Percentiles rank a stretch among this genome's conserved stretches.
Conservation (phyloP, 2,797 vertebrate species). For the Bryconaethiops microstoma region DNA sequence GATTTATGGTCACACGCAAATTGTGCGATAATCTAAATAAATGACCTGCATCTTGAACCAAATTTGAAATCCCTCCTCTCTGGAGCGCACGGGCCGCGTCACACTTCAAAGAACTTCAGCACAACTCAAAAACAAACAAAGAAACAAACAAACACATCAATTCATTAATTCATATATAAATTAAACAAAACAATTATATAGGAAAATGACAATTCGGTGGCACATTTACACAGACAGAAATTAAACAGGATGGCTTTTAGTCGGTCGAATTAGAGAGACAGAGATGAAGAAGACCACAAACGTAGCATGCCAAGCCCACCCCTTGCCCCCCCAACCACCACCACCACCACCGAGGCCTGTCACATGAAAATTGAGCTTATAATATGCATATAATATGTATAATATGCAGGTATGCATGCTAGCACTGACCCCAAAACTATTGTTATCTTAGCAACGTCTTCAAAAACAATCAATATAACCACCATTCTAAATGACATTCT, state of each 20-base stretch:
- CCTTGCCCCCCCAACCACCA: background rate
- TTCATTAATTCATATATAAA: too few species aligned
- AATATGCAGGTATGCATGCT: background rate
- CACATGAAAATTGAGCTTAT: background rate
- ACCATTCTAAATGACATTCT: background rate
- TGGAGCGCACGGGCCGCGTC: background rate
- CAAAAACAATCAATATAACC: background rate
- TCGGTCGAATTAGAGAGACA: constrained; percentile 73
- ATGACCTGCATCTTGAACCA: constrained; percentile 42
- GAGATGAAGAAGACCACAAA: constrained; percentile 70
- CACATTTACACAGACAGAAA: constrained; percentile 40
- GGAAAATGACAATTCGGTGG: background rate
- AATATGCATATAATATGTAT: background rate
- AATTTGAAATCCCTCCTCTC: constrained; percentile 18
- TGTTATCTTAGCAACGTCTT: too few species aligned
- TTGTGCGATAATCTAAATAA: constrained; percentile 48
- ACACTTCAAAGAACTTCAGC: constrained; percentile 35
- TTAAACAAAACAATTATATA: background rate
- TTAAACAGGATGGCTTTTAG: constrained; percentile 59
- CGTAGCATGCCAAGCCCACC: constrained; percentile 1
- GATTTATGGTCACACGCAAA: constrained; percentile 46
- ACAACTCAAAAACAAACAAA: constrained; percentile 10
- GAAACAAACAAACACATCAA: background rate
- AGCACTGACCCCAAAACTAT: too few species aligned
- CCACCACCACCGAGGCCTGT: constrained; percentile 4